Conservation (phyloP, 2,888 invertebrate genomes). For the Zonitis immaculata region DNA sequence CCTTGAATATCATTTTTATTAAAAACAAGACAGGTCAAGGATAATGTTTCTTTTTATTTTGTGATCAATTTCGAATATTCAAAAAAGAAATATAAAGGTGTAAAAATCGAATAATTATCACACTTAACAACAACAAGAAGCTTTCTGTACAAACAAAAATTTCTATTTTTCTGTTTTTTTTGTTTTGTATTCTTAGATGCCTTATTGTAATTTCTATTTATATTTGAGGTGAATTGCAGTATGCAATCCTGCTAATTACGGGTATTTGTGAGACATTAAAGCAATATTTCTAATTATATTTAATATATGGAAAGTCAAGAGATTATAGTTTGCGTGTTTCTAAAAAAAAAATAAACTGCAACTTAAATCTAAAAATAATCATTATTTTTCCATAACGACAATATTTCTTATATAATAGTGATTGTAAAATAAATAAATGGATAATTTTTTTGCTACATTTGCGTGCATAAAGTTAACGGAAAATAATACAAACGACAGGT, state of each 20-base stretch:
- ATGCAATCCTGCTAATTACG: background rate
- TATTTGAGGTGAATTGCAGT: background rate
- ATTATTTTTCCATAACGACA: too few relatives aligned
- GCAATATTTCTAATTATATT: background rate
- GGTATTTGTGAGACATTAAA: background rate
- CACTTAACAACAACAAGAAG: background rate
- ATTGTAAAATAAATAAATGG: background rate
- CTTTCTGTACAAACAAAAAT: background rate
- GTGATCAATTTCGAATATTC: too few relatives aligned
- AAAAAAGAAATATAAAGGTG: background rate
- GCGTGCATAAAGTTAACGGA: background rate
- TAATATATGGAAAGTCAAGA: background rate
- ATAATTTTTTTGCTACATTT: background rate
- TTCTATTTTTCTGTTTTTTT: background rate
- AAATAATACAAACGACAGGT: background rate
- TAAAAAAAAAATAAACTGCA: too few relatives aligned
- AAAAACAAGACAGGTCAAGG: slow-evolving; percentile 11
- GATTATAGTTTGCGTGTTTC: background rate
- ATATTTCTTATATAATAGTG: too few relatives aligned
- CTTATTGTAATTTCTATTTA: too few relatives aligned
- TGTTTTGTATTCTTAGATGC: too few relatives aligned
- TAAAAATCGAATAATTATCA: background rate
- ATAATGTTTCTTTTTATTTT: background rate
- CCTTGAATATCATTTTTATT: slow-evolving; percentile 8
- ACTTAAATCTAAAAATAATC: too few relatives aligned